Conservation (phyloP, 1,140 invertebrate genomes). For the Sinella curviseta region DNA sequence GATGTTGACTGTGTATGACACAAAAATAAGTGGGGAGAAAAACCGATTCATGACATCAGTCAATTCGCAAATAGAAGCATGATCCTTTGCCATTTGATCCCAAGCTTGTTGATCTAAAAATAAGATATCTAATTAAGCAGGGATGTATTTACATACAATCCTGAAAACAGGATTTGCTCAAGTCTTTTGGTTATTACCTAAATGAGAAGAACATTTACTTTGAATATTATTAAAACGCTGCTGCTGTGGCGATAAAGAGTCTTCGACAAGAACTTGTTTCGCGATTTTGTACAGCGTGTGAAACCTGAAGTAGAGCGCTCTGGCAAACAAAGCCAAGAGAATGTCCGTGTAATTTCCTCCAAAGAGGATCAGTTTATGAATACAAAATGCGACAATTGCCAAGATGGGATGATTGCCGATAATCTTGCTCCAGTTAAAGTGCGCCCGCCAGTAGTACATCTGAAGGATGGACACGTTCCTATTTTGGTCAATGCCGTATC, state of each 20-base stretch:
- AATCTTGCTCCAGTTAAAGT: neutral
- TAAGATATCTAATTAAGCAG: neutral
- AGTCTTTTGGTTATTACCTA: too few species aligned
- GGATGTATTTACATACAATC: neutral
- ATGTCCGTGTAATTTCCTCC: neutral
- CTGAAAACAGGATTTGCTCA: too few species aligned
- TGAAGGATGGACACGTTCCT: neutral
- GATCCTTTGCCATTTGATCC: neutral
- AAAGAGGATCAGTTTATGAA: neutral
- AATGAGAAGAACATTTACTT: too few species aligned
- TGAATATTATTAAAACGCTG: neutral
- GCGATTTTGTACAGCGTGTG: neutral
- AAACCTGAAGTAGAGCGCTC: neutral
- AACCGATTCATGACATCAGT: neutral
- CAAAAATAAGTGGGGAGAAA: neutral
- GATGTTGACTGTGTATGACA: neutral
- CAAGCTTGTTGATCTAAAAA: neutral
- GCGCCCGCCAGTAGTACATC: neutral
- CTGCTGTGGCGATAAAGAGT: neutral
- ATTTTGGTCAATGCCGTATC: neutral
- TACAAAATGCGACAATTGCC: neutral
- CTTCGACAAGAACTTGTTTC: too few species aligned
- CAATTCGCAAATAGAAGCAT: neutral
- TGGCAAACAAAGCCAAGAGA: neutral
- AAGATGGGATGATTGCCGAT: neutral